phyloP scores from a whole-genome alignment of 1,140 invertebrate genomes.

The Geopemphigus sp. region DNA sequence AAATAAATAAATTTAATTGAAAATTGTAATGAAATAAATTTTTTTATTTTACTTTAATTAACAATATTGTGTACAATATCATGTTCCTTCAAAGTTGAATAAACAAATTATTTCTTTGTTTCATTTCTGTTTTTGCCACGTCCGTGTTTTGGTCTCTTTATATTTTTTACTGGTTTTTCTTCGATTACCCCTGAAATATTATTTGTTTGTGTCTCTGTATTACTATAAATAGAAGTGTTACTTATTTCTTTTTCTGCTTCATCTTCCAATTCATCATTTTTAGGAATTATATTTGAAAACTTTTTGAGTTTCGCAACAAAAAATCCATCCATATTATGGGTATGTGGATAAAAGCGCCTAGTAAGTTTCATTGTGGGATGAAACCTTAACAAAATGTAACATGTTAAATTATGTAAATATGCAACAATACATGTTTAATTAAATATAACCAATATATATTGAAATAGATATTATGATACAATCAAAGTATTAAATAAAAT shows the following conservation, averaged over 20 bases:
- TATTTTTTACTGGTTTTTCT: constrained; percentile 9
- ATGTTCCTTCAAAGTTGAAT: neutral
- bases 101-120: constrained; percentile 14
- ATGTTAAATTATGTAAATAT: neutral
- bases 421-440: neutral
- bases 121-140: constrained; percentile 30
- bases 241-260: constrained; percentile 18
- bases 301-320: constrained; percentile 99
- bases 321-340: constrained; percentile 99
- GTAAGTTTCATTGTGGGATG: constrained; percentile 89
- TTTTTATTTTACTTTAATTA: too few relatives aligned
- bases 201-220: neutral
- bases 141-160: constrained; percentile 32
- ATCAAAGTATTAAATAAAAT: constrained; percentile 15
- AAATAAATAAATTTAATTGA: too few relatives aligned
- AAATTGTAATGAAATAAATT: too few relatives aligned
- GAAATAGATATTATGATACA: neutral
- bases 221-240: neutral
- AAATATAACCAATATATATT: neutral
- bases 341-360: constrained; percentile 93
- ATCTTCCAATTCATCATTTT: constrained; percentile 49
- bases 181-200: neutral
- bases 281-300: constrained; percentile 70
- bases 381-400: constrained; percentile 65
- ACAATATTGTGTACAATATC: neutral